Evolutionary conservation across 2,888 invertebrate genomes (phyloP).

Genomic region (Cosmopolites sordidus): DNA sequence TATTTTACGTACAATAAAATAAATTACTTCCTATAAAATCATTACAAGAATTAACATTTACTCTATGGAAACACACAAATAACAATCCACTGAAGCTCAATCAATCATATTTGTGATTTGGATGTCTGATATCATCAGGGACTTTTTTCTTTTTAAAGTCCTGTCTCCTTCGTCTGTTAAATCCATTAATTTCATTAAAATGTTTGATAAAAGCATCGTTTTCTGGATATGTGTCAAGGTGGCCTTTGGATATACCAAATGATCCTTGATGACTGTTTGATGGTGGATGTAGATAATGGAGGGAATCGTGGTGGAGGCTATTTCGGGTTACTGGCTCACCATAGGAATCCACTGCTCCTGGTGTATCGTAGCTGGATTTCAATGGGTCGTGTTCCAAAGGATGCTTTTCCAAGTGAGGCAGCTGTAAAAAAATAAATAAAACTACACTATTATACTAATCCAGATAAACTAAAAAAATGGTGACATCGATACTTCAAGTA

Average conservation of each 20-base stretch:
- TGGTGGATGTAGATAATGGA: not conserved
- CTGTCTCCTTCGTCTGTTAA: conserved; percentile 8
- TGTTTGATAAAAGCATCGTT: conserved; percentile 1
- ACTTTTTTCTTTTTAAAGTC: too few relatives aligned
- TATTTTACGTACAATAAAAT: too few relatives aligned
- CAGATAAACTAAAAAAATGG: too few relatives aligned
- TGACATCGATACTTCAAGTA: too few relatives aligned
- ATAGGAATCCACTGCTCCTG: conserved; percentile 26
- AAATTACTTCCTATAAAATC: too few relatives aligned
- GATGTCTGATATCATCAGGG: conserved; percentile 2
- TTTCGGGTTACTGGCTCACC: conserved; percentile 15
- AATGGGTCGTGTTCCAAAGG: conserved; percentile 23
- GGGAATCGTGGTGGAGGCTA: not conserved
- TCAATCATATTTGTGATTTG: conserved; percentile 16
- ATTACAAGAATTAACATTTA: too few relatives aligned
- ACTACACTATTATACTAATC: too few relatives aligned
- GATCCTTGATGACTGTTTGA: not conserved
- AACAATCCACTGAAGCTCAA: too few relatives aligned
- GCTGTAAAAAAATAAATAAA: conserved; percentile 18
- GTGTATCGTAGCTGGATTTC: conserved; percentile 24
- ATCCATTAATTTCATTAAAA: conserved; percentile 15
- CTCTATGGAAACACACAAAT: too few relatives aligned
- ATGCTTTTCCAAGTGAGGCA: conserved; percentile 22
- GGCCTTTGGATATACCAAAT: not conserved
- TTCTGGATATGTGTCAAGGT: not conserved